A percentile compares a stretch with the other conserved stretches of the same genome.
Conservation (phyloP, 2,888 invertebrate species). For the Agrypnus murinus region DNA sequence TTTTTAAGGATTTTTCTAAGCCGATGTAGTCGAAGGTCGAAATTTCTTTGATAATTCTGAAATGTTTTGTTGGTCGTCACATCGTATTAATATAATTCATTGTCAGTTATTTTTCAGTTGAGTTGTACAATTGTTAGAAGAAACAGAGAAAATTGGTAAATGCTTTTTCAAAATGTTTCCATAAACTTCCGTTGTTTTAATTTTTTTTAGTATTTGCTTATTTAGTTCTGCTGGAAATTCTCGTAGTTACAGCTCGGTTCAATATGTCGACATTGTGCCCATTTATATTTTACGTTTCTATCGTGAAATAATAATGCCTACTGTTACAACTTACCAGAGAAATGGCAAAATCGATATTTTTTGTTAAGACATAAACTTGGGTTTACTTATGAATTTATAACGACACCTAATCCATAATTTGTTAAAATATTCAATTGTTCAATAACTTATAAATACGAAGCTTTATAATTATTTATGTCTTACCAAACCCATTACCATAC, state of each 20-base stretch:
- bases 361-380: background rate
- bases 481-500: too few relatives aligned
- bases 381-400: too few relatives aligned
- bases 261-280: slow-evolving; percentile 3
- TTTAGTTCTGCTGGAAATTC: background rate
- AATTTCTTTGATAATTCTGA: too few relatives aligned
- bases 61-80: too few relatives aligned
- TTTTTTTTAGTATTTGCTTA: background rate
- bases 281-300: slow-evolving; percentile 11
- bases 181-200: background rate
- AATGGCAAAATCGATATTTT: slow-evolving; percentile 6
- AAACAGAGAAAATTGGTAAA: background rate
- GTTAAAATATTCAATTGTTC: too few relatives aligned
- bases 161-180: background rate
- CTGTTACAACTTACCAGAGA: background rate
- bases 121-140: background rate
- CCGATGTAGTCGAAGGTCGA: too few relatives aligned
- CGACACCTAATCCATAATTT: too few relatives aligned
- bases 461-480: too few relatives aligned
- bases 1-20: too few relatives aligned
- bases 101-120: too few relatives aligned
- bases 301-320: slow-evolving; percentile 1
- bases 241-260: background rate
- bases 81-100: too few relatives aligned
- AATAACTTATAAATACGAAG: too few relatives aligned